Percentiles rank a stretch among this genome's conserved stretches.
Evolutionary conservation across 2,797 vertebrate species (phyloP).

Genomic region (Ctenosaura bakeri): DNA sequence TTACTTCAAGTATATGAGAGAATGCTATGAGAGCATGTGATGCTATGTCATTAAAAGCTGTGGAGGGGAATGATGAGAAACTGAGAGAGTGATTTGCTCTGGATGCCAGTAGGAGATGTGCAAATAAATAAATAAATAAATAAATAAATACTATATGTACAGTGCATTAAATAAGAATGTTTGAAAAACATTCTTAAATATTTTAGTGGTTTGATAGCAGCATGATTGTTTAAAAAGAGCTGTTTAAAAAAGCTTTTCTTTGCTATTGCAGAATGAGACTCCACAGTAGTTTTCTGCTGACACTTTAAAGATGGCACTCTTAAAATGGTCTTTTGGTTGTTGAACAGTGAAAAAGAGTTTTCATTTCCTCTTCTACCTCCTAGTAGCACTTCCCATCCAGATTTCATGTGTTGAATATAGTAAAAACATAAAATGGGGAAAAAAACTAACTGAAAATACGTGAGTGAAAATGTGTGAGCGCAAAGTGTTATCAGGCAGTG

Average conservation of each 20-base stretch:
- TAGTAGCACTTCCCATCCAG: slow-evolving; percentile 22
- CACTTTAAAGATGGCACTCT: neutral
- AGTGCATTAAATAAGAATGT: neutral
- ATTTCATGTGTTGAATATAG: slow-evolving; percentile 25
- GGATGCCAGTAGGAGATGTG: neutral
- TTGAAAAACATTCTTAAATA: neutral
- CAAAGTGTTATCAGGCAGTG: slow-evolving; percentile 18
- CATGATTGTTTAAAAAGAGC: slow-evolving; percentile 33
- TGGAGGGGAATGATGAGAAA: neutral
- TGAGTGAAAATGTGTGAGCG: slow-evolving; percentile 15
- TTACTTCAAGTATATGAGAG: neutral
- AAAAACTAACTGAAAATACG: slow-evolving; percentile 5
- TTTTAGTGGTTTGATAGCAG: slow-evolving; percentile 23
- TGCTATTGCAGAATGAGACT: slow-evolving; percentile 12
- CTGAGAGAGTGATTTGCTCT: neutral
- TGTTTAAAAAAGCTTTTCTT: neutral
- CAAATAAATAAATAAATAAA: slow-evolving; percentile 5
- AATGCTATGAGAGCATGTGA: neutral
- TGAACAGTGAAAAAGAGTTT: slow-evolving; percentile 28
- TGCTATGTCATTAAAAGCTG: neutral
- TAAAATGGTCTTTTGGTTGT: slow-evolving; percentile 13
- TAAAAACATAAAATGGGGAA: slow-evolving; percentile 20
- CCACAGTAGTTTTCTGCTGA: slow-evolving; percentile 26
- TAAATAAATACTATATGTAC: slow-evolving; percentile 7
- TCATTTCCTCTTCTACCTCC: slow-evolving; percentile 30